Evolutionary conservation across 2,888 invertebrate genomes (phyloP).

Genomic region (Athalia rosae): DNA sequence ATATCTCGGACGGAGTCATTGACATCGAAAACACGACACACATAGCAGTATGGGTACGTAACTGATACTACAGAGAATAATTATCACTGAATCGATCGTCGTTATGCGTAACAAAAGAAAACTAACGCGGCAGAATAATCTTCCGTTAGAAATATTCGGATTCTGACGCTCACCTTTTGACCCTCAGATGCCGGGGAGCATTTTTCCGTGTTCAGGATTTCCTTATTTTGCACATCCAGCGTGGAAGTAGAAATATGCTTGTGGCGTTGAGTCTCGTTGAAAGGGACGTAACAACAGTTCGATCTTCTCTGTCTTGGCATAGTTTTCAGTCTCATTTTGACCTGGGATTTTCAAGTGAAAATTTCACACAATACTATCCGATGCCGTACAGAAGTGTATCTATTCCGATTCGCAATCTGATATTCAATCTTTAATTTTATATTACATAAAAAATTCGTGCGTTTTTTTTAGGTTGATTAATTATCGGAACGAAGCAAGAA

Average conservation of each 20-base stretch:
- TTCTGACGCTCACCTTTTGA: not conserved
- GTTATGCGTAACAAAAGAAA: not conserved
- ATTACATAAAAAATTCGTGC: no score
- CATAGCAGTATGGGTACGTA: no score
- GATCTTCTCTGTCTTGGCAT: slow-evolving; percentile 58
- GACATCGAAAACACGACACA: no score
- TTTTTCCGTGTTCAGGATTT: not conserved
- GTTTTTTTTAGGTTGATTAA: no score
- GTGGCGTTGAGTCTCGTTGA: not conserved
- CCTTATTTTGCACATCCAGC: slow-evolving; percentile 10
- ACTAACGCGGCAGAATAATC: not conserved
- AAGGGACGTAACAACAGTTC: not conserved
- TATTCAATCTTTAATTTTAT: no score
- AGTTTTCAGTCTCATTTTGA: slow-evolving; percentile 66
- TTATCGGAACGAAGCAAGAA: no score
- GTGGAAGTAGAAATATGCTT: not conserved
- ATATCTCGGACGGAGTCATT: not conserved
- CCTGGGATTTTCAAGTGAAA: not conserved
- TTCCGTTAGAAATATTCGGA: not conserved
- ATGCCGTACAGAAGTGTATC: no score
- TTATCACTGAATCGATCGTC: not conserved
- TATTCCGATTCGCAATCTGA: no score
- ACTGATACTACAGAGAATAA: no score
- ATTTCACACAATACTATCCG: no score
- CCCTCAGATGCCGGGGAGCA: not conserved